Percentiles rank a stretch among this genome's conserved stretches.
Evolutionary conservation across 2,113 vertebrate species (phyloP).

Genomic region (Macquaria australasica): DNA sequence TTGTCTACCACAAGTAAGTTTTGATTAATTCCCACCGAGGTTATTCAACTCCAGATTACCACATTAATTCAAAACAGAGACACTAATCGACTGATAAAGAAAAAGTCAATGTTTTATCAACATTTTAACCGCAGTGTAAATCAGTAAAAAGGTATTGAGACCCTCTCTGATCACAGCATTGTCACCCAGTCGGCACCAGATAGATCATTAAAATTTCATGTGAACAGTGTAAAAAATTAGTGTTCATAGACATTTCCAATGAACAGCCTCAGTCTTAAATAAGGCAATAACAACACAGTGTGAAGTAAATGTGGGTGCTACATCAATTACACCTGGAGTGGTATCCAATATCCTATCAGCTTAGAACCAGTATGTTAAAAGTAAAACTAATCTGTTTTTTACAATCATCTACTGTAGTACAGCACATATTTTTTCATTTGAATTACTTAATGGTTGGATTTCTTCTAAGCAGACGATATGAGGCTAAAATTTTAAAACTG

Average conservation of each 20-base stretch:
- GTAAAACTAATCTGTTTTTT: not conserved
- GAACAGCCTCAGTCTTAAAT: not conserved
- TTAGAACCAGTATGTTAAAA: not conserved
- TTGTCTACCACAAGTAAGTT: conserved; percentile 34
- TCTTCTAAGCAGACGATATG: not conserved
- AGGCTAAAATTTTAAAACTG: not conserved
- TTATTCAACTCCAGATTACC: conserved; percentile 38
- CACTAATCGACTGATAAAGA: conserved; percentile 26
- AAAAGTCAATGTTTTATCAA: conserved; percentile 36
- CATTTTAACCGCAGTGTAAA: conserved; percentile 39
- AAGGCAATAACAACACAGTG: not conserved
- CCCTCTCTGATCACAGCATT: not conserved
- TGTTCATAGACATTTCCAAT: not conserved
- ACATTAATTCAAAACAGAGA: conserved; percentile 40
- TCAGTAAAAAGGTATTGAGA: conserved; percentile 19
- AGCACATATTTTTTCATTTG: not conserved
- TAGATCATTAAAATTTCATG: not conserved
- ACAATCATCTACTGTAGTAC: not conserved
- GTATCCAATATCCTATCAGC: not conserved
- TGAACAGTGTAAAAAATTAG: not conserved
- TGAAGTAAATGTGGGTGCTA: no score
- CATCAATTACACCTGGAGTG: not conserved
- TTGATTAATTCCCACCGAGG: conserved; percentile 45
- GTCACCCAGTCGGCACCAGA: not conserved
- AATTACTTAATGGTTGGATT: not conserved